These are phyloP conservation scores for Vimba vimba DNA, from an alignment of 2,113 vertebrate species.

Conservation along the genomic window DNA sequence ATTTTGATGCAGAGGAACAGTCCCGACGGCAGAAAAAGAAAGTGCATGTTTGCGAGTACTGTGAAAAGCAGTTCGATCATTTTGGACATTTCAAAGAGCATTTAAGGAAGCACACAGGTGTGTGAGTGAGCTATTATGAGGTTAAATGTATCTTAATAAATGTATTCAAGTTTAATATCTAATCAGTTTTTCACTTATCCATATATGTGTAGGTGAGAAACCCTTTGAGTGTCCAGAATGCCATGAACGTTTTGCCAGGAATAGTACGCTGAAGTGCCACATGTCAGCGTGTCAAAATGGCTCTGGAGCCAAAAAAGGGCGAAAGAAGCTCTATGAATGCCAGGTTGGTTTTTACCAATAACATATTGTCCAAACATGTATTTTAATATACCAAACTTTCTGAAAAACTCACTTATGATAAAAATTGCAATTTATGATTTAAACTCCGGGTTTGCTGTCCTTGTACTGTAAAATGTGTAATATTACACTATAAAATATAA, in stretches of 20 bases:
- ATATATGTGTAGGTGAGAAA: slow-evolving; percentile 90
- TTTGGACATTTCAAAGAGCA: slow-evolving; percentile 99
- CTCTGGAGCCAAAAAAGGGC: slow-evolving; percentile 94
- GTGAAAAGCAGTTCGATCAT: slow-evolving; percentile 96
- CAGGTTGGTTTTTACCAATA: slow-evolving; percentile 82
- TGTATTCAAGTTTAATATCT: neutral
- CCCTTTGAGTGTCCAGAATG: slow-evolving; percentile 98
- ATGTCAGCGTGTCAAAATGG: slow-evolving; percentile 95
- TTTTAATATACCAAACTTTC: neutral
- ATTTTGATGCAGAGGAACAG: slow-evolving; percentile 87
- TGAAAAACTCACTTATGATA: neutral
- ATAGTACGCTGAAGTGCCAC: slow-evolving; percentile 97
- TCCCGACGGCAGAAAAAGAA: slow-evolving; percentile 90
- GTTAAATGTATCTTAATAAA: slow-evolving; percentile 34
- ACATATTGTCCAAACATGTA: neutral
- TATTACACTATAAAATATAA: neutral
- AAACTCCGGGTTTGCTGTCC: too few relatives aligned
- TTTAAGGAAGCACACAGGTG: slow-evolving; percentile 95
- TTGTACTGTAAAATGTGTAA: too few relatives aligned
- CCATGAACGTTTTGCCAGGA: slow-evolving; percentile 94
- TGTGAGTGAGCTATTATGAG: neutral
- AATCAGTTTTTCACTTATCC: neutral
- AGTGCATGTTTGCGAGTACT: slow-evolving; percentile 95
- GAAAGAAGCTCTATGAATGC: slow-evolving; percentile 98
- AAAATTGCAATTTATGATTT: neutral